Percentiles rank a stretch among this genome's conserved stretches.
Evolutionary conservation across 2,113 vertebrate species (phyloP).

Genomic region (Atrichornis clamosus): DNA sequence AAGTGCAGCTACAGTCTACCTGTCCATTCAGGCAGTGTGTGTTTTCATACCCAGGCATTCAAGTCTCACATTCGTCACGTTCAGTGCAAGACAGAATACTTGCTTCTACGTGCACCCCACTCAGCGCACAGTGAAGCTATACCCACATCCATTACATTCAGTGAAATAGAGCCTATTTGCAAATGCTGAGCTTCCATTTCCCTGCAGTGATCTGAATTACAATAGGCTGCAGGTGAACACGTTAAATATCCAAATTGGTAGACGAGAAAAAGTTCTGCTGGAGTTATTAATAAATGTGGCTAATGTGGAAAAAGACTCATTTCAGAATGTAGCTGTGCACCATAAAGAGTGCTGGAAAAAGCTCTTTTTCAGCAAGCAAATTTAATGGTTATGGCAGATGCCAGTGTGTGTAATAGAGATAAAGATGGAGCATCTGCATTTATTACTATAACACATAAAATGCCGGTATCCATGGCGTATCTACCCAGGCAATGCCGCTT

Average conservation of each 20-base stretch:
- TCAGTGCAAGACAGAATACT: constrained; percentile 27
- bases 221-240: not conserved
- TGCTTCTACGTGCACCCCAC: constrained; percentile 32
- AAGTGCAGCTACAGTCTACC: not conserved
- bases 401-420: not conserved
- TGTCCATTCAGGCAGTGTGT: not conserved
- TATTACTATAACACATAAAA: not conserved
- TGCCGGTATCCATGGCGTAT: not conserved
- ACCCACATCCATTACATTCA: constrained; percentile 44
- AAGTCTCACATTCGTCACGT: constrained; percentile 4
- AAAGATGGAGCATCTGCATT: constrained; percentile 27
- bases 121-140: constrained; percentile 5
- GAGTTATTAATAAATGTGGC: constrained; percentile 24
- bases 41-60: not conserved
- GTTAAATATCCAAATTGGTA: not conserved
- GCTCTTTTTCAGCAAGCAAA: not conserved
- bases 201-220: constrained; percentile 8
- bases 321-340: not conserved
- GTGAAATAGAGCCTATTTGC: constrained; percentile 27
- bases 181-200: constrained; percentile 27
- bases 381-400: not conserved
- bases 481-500: not conserved
- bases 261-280: not conserved
- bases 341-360: not conserved
- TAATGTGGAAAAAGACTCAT: not conserved